These are phyloP conservation scores for Eupithecia abbreviata DNA, from an alignment of 2,888 invertebrate genomes.

Conservation along the genomic window DNA sequence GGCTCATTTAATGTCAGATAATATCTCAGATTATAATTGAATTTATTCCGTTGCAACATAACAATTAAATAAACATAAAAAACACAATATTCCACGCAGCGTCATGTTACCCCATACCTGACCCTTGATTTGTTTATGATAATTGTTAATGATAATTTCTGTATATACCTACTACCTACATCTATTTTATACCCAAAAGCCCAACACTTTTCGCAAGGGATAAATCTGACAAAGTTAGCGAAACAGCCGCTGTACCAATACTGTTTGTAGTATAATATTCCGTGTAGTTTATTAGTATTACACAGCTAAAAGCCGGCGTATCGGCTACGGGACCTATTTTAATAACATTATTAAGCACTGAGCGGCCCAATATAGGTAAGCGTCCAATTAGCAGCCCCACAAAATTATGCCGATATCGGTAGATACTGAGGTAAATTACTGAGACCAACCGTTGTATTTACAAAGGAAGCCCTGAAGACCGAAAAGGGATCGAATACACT, in stretches of 20 bases:
- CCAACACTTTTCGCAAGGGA: neutral
- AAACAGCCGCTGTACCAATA: neutral
- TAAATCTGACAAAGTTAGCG: neutral
- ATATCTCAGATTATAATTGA: neutral
- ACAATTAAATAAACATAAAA: no score
- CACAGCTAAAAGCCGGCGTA: conserved; percentile 27
- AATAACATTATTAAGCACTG: conserved; percentile 28
- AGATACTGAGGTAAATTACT: neutral
- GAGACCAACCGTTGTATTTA: neutral
- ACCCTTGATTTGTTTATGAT: neutral
- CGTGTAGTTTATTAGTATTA: conserved; percentile 11
- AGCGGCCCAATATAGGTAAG: conserved; percentile 18
- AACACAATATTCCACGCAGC: no score
- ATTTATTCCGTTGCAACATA: neutral
- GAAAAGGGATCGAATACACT: neutral
- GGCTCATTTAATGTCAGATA: no score
- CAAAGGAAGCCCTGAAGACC: neutral
- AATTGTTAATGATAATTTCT: no score
- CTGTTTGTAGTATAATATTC: neutral
- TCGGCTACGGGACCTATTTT: conserved; percentile 19
- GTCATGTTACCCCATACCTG: neutral
- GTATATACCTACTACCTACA: no score
- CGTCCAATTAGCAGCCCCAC: conserved; percentile 5
- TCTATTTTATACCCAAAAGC: neutral
- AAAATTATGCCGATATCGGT: neutral